Base-by-base conservation (phyloP, 2,797 vertebrate species). In the Graptemys geographica region DNA sequence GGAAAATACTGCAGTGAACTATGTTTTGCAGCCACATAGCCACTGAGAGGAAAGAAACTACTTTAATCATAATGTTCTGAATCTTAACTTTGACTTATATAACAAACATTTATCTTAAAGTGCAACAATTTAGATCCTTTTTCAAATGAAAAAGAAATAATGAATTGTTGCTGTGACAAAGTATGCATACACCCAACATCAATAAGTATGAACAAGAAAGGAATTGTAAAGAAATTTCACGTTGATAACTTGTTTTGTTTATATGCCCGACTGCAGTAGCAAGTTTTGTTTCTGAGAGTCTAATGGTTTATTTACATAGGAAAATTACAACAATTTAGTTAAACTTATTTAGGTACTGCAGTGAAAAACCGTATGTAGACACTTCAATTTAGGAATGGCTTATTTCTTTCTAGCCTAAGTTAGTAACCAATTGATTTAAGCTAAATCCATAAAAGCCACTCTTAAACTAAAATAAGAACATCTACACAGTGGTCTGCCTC, bases 1-100 rank as follows among this genome's bases (percentile, higher is more conserved):
- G 96, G 85, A 86, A 57, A 96, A 95, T 95, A 92, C 81, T 44
- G 87, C 93, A 89, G n/a, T 92, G 84, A 93, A 90, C 93, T 96
- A 92, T 96, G 95, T 97, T 96, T 96, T 95, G 57, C 86, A 88
- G 89, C 0, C 4, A 72, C 47, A 31, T 65, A 62, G 88, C 53
- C 87, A 25, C 49, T 4, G 3, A 23, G 92, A 65, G 62, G 84
- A 88, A 47, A 88, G 28, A 93, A 90, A 69, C 33, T 74, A 5
- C 74, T 95, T 96, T 94, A 90, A 87, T 91, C n/a, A 1, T 44
- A 56, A 52, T 11, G 15, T 87, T 86, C 0, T 62, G 2, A 90
- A 91, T 87, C 88, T 85, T 84, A 33, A 85, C 87, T 95, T 96
- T 94, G 5, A 86, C 19, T 55, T 81, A 5, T 84, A 79, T 56